Base-by-base conservation (phyloP, 1,140 invertebrate genomes). In the Penaeus vannamei region DNA sequence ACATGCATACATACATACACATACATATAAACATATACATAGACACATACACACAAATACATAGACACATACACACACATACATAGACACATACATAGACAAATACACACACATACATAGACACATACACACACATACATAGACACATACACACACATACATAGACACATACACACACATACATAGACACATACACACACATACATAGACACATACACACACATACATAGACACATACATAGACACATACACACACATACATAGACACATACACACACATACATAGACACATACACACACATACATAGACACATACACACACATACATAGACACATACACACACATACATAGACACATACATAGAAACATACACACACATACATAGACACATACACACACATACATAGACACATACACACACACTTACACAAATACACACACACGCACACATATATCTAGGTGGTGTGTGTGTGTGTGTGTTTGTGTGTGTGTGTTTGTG, bases 1-100 rank as follows among this genome's bases (percentile, higher is more conserved):
- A 69, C 29, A 69, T 69, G 29, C 29, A 69, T 69, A 69, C 29
- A 76, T 76, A 76, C 12, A 76, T 36, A 76, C 32, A 76, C 32
- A 76, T 76, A 17, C 14, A 76, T 76, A 36, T 76, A 69, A 26
- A 69, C 29, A 69, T 69, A 69, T 69, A 69, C 3, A 69, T 10
- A 69, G n/a, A 10, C 29, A 69, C 1, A 69, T 69, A 69, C 12
- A 69, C 29, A 69, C 29, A 69, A 26, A 69, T 69, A 69, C 32
- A n/a, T 36, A 76, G 32, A 76, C 12, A 76, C 12, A 76, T 76
- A 76, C 32, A 76, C 32, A 17, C 14, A 76, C 32, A 36, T 76
- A 66, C 32, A n/a, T 36, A 76, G 32, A 76, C 12, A 76, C 12
- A 76, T 76, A 76, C 32, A 76, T 76, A 17, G 5, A 76, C 32